These are phyloP conservation scores for Caenorhabditis brenneri DNA, from an alignment of 1,140 invertebrate species.

Conservation along the genomic window DNA sequence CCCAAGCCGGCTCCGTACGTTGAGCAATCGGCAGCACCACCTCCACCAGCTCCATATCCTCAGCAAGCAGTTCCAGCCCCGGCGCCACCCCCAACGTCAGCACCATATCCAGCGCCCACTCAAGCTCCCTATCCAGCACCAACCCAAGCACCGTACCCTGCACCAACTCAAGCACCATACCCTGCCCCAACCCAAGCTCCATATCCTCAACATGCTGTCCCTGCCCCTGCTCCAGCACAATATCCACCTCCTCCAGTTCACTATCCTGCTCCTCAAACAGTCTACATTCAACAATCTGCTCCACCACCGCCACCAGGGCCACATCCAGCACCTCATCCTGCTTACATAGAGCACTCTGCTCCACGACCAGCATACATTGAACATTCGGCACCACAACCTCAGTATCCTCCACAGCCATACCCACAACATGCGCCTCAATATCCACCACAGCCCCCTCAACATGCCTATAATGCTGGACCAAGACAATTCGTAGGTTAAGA, in stretches of 20 bases:
- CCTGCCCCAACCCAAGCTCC: neutral
- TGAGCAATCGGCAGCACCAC: neutral
- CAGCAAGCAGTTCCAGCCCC: neutral
- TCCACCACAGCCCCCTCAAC: neutral
- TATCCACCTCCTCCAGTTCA: neutral
- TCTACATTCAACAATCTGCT: neutral
- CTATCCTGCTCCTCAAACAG: neutral
- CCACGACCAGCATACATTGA: neutral
- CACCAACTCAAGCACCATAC: neutral
- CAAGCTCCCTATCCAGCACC: neutral
- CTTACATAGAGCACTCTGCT: neutral
- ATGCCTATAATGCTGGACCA: neutral
- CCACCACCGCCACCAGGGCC: neutral
- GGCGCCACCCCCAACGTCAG: neutral
- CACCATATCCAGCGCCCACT: neutral
- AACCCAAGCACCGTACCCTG: neutral
- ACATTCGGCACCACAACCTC: neutral
- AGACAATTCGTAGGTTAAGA: slow-evolving; percentile 10
- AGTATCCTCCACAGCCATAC: neutral
- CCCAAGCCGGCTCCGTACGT: neutral
- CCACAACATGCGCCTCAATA: neutral
- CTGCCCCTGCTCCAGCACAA: neutral
- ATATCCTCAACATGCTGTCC: neutral
- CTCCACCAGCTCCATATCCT: neutral
- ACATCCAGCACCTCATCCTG: neutral